phyloP scores from a whole-genome alignment of 2,888 invertebrate species.

The Volucella bombylans region DNA sequence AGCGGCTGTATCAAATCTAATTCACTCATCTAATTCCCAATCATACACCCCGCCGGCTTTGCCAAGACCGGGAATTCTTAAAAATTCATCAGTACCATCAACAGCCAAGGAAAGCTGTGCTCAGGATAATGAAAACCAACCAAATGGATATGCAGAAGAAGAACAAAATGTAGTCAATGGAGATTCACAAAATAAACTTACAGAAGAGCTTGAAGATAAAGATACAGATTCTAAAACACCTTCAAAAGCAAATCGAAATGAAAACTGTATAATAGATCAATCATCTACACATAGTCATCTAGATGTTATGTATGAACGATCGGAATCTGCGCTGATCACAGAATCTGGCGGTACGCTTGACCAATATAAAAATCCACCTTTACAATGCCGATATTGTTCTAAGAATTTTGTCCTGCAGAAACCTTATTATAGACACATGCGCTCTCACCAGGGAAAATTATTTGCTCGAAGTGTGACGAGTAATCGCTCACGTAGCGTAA shows the following conservation, averaged over 20 bases:
- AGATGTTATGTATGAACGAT: constrained; percentile 64
- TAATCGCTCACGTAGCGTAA: constrained; percentile 17
- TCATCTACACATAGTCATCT: constrained; percentile 26
- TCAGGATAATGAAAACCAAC: not conserved
- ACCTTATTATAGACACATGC: constrained; percentile 49
- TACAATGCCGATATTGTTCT: constrained; percentile 56
- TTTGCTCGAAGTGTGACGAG: constrained; percentile 24
- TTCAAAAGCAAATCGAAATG: not conserved
- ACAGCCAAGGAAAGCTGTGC: not conserved
- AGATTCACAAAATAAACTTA: not conserved
- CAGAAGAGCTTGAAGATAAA: not conserved
- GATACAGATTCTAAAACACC: not conserved
- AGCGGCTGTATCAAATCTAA: constrained; percentile 4
- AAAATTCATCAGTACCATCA: not conserved
- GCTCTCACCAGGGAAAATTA: constrained; percentile 34
- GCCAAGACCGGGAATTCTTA: too few species aligned
- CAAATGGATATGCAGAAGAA: not conserved
- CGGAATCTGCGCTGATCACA: constrained; percentile 67
- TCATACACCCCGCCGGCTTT: too few species aligned
- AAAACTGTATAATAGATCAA: not conserved
- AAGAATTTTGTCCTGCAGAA: constrained; percentile 47
- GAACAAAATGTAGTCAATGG: not conserved
- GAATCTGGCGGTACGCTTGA: constrained; percentile 71
- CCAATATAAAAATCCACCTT: constrained; percentile 44
- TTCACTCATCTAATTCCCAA: not conserved